Conservation (phyloP, 1,140 invertebrate species). For the Bombus waltoni region DNA sequence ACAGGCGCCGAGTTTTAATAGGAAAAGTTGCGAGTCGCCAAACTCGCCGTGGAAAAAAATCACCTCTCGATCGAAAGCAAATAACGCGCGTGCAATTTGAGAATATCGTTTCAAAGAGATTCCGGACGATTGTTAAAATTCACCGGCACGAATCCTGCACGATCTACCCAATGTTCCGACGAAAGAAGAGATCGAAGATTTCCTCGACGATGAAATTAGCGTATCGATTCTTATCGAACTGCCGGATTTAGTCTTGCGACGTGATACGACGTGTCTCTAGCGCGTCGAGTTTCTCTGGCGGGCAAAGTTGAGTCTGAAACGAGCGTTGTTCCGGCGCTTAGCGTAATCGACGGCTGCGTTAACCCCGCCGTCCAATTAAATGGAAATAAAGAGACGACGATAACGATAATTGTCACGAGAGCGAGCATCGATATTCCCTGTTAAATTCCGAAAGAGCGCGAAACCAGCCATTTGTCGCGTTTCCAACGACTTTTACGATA, state of each 20-base stretch:
- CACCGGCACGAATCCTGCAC: no score
- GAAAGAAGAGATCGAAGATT: no score
- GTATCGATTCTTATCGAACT: no score
- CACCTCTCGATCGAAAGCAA: background rate
- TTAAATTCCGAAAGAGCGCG: background rate
- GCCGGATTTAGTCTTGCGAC: no score
- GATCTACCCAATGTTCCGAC: no score
- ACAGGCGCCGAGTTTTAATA: conserved; percentile 6
- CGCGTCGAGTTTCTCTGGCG: background rate
- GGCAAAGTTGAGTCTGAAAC: background rate
- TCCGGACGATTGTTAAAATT: no score
- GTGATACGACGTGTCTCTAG: background rate
- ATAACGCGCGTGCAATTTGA: background rate
- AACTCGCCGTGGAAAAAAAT: background rate
- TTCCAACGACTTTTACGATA: background rate
- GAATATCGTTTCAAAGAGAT: background rate
- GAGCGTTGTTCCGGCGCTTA: background rate
- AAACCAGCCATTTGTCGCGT: background rate
- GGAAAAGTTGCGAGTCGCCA: background rate
- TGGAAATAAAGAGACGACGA: background rate
- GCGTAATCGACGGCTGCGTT: background rate
- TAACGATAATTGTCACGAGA: conserved; percentile 16
- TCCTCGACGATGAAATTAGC: no score
- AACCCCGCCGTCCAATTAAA: background rate
- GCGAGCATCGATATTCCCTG: background rate